These are phyloP conservation scores for Latheticus oryzae DNA, from an alignment of 2,888 invertebrate genomes.

Conservation along the genomic window DNA sequence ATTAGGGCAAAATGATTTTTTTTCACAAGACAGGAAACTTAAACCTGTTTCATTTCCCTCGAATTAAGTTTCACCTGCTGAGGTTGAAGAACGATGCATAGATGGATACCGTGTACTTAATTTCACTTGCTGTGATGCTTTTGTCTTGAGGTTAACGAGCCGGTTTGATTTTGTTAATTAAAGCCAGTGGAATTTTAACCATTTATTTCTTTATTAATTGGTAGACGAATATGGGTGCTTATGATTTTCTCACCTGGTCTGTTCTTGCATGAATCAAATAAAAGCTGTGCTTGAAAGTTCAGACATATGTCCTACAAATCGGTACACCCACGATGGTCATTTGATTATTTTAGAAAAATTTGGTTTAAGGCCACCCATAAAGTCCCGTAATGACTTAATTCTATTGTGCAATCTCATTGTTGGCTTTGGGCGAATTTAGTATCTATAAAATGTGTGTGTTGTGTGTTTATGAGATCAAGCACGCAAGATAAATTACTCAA, in stretches of 20 bases:
- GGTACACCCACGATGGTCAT: slow-evolving; percentile 4
- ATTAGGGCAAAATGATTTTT: slow-evolving; percentile 42
- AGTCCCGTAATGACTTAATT: slow-evolving; percentile 29
- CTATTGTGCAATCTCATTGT: slow-evolving; percentile 33
- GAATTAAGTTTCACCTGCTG: slow-evolving; percentile 51
- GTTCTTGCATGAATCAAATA: no score
- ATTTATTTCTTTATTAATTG: slow-evolving; percentile 16
- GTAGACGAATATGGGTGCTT: no score
- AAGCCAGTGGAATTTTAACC: slow-evolving; percentile 7
- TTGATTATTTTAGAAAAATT: slow-evolving; percentile 8
- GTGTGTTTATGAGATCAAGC: slow-evolving; percentile 21
- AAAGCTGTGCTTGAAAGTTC: no score
- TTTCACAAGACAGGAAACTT: slow-evolving; percentile 52
- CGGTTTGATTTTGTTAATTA: slow-evolving; percentile 14
- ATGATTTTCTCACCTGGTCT: no score
- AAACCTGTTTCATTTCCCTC: slow-evolving; percentile 51
- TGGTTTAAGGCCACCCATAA: slow-evolving; percentile 18
- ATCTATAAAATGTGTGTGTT: slow-evolving; percentile 16
- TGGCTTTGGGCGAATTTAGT: slow-evolving; percentile 26
- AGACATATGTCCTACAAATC: slow-evolving; percentile 19
- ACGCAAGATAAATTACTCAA: slow-evolving; percentile 33
- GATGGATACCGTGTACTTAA: slow-evolving; percentile 35
- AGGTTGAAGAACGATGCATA: slow-evolving; percentile 43
- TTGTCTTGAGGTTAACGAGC: slow-evolving; percentile 19
- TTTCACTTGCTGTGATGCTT: slow-evolving; percentile 45